A percentile compares a stretch with the other conserved stretches of the same genome.
These are phyloP conservation scores for Dascillus cervinus DNA, from an alignment of 2,888 invertebrate genomes.

Conservation along the genomic window DNA sequence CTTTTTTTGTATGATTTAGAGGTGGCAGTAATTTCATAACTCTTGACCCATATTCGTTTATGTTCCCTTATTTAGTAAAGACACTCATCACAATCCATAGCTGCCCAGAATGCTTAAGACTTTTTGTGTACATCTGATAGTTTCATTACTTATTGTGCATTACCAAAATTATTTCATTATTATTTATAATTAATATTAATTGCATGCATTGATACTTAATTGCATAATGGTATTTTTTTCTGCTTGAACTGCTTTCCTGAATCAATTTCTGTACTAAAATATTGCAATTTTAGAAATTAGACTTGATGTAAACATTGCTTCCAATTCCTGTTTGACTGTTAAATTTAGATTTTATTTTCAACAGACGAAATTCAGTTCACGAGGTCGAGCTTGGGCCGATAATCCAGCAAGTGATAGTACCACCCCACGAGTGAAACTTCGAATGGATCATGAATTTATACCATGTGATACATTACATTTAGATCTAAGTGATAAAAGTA, in stretches of 20 bases:
- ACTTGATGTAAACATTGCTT: slow-evolving; percentile 2
- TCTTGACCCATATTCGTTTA: too few species aligned
- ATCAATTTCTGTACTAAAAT: neutral
- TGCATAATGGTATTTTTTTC: too few species aligned
- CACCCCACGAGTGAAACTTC: slow-evolving; percentile 51
- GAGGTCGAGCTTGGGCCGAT: slow-evolving; percentile 75
- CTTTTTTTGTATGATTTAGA: slow-evolving; percentile 13
- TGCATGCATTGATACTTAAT: too few species aligned
- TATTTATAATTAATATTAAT: too few species aligned
- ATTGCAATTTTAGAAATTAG: slow-evolving; percentile 1
- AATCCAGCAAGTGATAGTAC: slow-evolving; percentile 46
- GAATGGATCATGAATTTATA: slow-evolving; percentile 53
- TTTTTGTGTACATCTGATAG: too few species aligned
- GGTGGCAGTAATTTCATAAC: slow-evolving; percentile 2
- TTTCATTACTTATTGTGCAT: too few species aligned
- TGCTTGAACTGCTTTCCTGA: neutral
- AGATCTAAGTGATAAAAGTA: slow-evolving; percentile 41
- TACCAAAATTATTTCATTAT: too few species aligned
- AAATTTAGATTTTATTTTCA: slow-evolving; percentile 18
- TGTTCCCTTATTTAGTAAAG: too few species aligned
- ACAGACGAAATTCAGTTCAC: slow-evolving; percentile 74
- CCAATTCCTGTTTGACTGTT: neutral
- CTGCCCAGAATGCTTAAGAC: too few species aligned
- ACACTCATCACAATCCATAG: too few species aligned
- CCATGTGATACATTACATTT: slow-evolving; percentile 34